A percentile compares a stretch with the other conserved stretches of the same genome.
Evolutionary conservation across 2,797 vertebrate genomes (phyloP).

Genomic region (Okamejei kenojei): DNA sequence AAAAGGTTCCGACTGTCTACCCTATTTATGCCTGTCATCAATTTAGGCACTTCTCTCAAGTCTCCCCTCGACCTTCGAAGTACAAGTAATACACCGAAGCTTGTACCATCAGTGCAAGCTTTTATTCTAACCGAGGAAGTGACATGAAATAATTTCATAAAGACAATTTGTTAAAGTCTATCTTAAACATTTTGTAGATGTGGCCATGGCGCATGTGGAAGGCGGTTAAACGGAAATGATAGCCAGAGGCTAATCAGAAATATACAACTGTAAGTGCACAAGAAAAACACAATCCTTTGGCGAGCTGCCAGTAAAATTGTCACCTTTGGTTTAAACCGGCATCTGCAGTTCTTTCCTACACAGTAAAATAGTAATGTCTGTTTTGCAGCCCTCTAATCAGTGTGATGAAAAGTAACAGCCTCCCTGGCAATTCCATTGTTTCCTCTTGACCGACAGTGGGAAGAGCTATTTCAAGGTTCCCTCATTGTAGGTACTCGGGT

Average conservation of each 20-base stretch:
- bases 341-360: too few relatives aligned
- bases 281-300: not conserved
- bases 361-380: constrained; percentile 53
- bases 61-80: too few relatives aligned
- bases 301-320: constrained; percentile 47
- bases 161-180: not conserved
- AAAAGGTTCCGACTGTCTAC: too few relatives aligned
- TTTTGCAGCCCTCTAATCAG: constrained; percentile 47
- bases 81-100: too few relatives aligned
- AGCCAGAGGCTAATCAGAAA: not conserved
- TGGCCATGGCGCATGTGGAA: not conserved
- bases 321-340: constrained; percentile 28
- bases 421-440: constrained; percentile 58
- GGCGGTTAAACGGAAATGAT: not conserved
- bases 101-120: not conserved
- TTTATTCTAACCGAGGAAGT: not conserved
- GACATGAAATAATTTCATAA: too few relatives aligned
- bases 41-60: too few relatives aligned
- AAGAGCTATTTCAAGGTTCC: constrained; percentile 50
- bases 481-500: constrained; percentile 52
- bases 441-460: constrained; percentile 50
- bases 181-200: not conserved
- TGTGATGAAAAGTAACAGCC: constrained; percentile 61
- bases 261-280: not conserved
- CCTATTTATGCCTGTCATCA: too few relatives aligned